Evolutionary conservation across 2,888 invertebrate genomes (phyloP), one percentile per base, ranked within the genome.

Genomic region (Leucania comma): DNA sequence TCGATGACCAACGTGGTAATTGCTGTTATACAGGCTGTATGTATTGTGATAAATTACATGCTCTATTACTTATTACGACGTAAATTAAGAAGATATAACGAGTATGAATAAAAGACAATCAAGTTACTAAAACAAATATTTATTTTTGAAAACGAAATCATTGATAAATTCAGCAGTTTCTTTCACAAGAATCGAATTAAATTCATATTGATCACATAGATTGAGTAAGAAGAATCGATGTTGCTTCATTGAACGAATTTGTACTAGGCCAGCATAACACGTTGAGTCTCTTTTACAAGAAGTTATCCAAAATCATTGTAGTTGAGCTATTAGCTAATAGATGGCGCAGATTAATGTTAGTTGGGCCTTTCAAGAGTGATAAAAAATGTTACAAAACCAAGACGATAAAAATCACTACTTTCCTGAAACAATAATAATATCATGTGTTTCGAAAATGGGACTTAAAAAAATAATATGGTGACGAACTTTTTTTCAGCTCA

Each of bases 191-290:
- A 64, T 62, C 57, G 22, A 77, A 59, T 72, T 62, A 66, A 77
- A 72, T 62, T 54, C 17, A 48, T 61, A 78, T 59, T 64, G 61
- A 75, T 76, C 70, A 68, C 48, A 17, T 58, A 32, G 68, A 68
- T 76, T 72, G 75, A 75, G 73, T 72, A 80, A 83, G 76, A 83
- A 70, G 84, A 87, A 86, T 86, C 88, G 87, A 89, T 91, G 88
- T 90, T 90, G 88, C 90, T 90, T 92, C 90, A 90, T 92, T 90
- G 88, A 89, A 91, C 90, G 88, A 89, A 87, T 88, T 90, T 86
- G 50, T 90, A 93, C 92, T 74, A 90, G 87, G 91, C 46, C 60
- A 62, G n/a, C 83, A 92, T 87, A 69, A 80, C 38, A 46, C n/a
- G 53, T 35, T 62, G 71, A 68, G 76, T 64, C 24, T 75, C 9